Evolutionary conservation across 2,797 vertebrate species (phyloP), one percentile per base, ranked within the genome.

Genomic region (Characodon lateralis): DNA sequence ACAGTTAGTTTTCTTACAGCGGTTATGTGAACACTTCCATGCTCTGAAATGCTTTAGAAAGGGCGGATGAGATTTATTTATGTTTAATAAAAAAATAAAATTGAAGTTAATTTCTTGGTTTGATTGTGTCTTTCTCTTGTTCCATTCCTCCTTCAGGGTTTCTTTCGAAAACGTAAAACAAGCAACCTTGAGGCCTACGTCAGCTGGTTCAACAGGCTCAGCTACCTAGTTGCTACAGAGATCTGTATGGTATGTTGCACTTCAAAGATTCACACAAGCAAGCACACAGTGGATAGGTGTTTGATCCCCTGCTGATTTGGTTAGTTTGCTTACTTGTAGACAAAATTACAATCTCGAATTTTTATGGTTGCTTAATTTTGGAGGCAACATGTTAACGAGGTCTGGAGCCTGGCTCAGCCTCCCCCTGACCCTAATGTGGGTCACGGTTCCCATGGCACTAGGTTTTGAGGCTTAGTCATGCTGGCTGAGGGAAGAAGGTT

Each of bases 121-220:
- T 59, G 50, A 65, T 50, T 41, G 3, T 10, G 5, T 59, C 28
- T 76, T 73, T 76, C 10, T 20, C 22, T 65, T 22, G 3, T 48
- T 50, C 24, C 5, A 13, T 63, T 55, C 12, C 24, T 39, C 7
- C 70, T 50, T 53, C 46, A 96, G 95, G 93, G 94, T 86, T 95
- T 95, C 87, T 96, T 96, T 83, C 89, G 94, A 43, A 96, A 96
- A 88, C 96, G 97, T 84, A 97, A 97, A 91, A 96, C 96, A 0
- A 96, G 93, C 77, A 98, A 98, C 91, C 95, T 98, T 18, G 98
- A 99, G 84, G 97, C 97, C 22, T 98, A 99, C 0, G 93, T 98
- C 77, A 97, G 96, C 81, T 98, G 97, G 98, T 98, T 98, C 95
- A 99, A 98, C 83, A 95, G 97, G 46, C 95, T 98, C 81, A 98